phyloP scores from a whole-genome alignment of 2,113 vertebrate genomes.

The Tyto alba region DNA sequence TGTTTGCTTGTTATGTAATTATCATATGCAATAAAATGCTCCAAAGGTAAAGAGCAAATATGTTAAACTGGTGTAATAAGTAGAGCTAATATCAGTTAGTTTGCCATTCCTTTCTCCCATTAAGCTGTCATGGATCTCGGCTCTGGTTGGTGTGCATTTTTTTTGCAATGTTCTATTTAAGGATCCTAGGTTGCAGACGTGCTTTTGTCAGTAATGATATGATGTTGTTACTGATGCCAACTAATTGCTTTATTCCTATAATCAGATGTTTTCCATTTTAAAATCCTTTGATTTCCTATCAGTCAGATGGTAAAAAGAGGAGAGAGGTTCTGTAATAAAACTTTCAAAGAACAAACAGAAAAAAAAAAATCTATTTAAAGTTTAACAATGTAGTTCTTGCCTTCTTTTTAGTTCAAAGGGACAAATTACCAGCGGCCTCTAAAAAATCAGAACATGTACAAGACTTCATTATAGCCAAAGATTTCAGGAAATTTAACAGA shows the following conservation, averaged over 20 bases:
- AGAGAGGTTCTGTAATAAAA: neutral
- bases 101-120: neutral
- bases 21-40: neutral
- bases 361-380: neutral
- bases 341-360: neutral
- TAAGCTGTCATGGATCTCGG: neutral
- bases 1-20: neutral
- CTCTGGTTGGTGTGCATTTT: neutral
- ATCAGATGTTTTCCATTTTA: neutral
- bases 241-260: neutral
- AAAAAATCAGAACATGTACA: neutral
- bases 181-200: neutral
- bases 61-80: neutral
- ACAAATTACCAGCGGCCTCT: neutral
- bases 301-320: neutral
- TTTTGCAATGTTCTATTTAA: neutral
- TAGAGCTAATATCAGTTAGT: neutral
- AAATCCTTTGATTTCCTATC: constrained; percentile 18
- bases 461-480: constrained; percentile 1
- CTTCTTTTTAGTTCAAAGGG: constrained; percentile 21
- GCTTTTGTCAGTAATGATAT: neutral
- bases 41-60: neutral
- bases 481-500: constrained; percentile 62
- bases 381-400: neutral
- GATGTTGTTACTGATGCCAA: neutral